phyloP scores from a whole-genome alignment of 2,113 vertebrate genomes.

The Choloepus hoffmanni region DNA sequence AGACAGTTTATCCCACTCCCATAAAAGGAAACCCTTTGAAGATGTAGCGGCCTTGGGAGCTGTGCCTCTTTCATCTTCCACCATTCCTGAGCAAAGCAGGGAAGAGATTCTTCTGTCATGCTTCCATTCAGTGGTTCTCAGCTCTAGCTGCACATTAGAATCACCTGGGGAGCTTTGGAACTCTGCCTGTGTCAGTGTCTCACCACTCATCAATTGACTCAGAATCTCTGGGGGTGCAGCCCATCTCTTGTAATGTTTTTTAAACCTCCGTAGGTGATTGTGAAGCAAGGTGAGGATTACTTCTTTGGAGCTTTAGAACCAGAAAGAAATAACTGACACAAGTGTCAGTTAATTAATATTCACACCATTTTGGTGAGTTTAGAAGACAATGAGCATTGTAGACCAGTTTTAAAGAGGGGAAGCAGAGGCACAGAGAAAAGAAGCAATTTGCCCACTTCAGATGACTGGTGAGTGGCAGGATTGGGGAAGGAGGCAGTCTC shows the following conservation, averaged over 20 bases:
- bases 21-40: not conserved
- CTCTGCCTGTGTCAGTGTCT: not conserved
- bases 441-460: not conserved
- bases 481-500: not conserved
- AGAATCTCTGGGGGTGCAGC: not conserved
- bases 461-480: not conserved
- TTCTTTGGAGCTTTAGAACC: slow-evolving; percentile 7
- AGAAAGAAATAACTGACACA: not conserved
- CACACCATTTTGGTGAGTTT: not conserved
- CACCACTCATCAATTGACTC: not conserved
- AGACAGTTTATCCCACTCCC: not conserved
- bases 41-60: not conserved
- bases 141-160: not conserved
- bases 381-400: not conserved
- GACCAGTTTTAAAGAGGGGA: not conserved
- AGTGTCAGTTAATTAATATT: not conserved
- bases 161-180: not conserved
- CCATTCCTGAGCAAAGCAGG: not conserved
- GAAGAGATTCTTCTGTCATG: not conserved
- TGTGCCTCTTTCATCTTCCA: not conserved
- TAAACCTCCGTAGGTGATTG: not conserved
- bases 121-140: not conserved
- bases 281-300: not conserved
- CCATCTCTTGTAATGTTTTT: not conserved
- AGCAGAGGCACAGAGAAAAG: not conserved